These are phyloP conservation scores for Drepanosiphum platanoidis DNA, from an alignment of 2,888 invertebrate genomes.

Conservation along the genomic window DNA sequence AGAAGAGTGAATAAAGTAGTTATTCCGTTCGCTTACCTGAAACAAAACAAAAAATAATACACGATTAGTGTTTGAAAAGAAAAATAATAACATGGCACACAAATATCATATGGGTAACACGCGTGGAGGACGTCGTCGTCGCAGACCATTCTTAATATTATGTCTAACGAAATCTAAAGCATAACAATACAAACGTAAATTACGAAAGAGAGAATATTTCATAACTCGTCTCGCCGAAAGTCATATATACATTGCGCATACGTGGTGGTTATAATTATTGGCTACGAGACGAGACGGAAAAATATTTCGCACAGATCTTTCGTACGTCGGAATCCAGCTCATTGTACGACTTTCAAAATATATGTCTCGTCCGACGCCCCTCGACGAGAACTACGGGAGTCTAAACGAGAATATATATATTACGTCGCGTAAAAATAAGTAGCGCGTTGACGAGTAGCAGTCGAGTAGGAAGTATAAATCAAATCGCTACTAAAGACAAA, in stretches of 20 bases:
- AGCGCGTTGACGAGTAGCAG: not conserved
- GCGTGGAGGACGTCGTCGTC: not conserved
- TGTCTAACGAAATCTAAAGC: not conserved
- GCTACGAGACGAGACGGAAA: not conserved
- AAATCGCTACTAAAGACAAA: too few relatives aligned
- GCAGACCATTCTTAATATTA: not conserved
- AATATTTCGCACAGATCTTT: not conserved
- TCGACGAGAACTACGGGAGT: not conserved
- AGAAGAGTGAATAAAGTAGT: not conserved
- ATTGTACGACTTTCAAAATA: not conserved
- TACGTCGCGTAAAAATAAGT: not conserved
- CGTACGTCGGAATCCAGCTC: not conserved
- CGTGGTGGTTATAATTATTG: not conserved
- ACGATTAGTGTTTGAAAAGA: not conserved
- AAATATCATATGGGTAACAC: not conserved
- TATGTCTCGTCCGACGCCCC: not conserved
- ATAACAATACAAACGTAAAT: not conserved
- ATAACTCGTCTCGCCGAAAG: not conserved
- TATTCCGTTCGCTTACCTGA: slow-evolving; percentile 22
- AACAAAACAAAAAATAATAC: slow-evolving; percentile 13
- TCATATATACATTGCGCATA: not conserved
- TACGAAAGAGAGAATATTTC: too few relatives aligned
- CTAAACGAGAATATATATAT: not conserved
- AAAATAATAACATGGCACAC: too few relatives aligned
- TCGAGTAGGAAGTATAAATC: not conserved